phyloP scores from a whole-genome alignment of 2,888 invertebrate species.

The Ophraella communa region DNA sequence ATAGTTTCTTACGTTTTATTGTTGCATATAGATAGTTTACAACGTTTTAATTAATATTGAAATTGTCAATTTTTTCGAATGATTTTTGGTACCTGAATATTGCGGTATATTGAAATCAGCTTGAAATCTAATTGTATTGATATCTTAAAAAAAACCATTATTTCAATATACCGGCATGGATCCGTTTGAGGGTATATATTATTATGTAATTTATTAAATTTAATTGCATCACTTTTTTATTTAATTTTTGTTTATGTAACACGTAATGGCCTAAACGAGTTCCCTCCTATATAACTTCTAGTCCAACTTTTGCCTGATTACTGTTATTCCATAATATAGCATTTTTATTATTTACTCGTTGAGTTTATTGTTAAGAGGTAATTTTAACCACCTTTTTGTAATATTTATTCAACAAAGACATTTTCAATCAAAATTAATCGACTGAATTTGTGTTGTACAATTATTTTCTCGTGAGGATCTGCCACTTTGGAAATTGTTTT shows the following conservation, averaged over 20 bases:
- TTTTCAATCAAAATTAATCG: conserved; percentile 11
- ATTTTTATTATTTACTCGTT: conserved; percentile 43
- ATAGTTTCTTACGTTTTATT: not conserved
- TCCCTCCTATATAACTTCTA: conserved; percentile 61
- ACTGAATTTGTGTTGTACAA: conserved; percentile 24
- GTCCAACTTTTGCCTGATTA: conserved; percentile 55
- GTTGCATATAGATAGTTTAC: conserved; percentile 19
- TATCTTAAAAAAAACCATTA: too few relatives aligned
- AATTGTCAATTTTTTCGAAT: conserved; percentile 12
- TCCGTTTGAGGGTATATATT: not conserved
- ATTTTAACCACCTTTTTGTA: conserved; percentile 12
- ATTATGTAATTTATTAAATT: conserved; percentile 13
- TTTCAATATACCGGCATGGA: not conserved
- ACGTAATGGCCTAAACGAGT: conserved; percentile 60
- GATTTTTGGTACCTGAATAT: conserved; percentile 19
- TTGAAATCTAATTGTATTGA: too few relatives aligned
- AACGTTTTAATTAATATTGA: not conserved
- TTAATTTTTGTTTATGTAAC: conserved; percentile 40
- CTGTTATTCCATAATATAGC: conserved; percentile 51
- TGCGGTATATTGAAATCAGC: not conserved
- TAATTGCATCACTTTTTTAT: conserved; percentile 24
- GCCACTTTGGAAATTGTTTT: not conserved
- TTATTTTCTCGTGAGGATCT: not conserved
- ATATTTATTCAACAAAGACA: conserved; percentile 18
- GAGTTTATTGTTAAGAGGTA: conserved; percentile 40